Evolutionary conservation across 1,140 invertebrate species (phyloP).

Genomic region (Apis laboriosa): DNA sequence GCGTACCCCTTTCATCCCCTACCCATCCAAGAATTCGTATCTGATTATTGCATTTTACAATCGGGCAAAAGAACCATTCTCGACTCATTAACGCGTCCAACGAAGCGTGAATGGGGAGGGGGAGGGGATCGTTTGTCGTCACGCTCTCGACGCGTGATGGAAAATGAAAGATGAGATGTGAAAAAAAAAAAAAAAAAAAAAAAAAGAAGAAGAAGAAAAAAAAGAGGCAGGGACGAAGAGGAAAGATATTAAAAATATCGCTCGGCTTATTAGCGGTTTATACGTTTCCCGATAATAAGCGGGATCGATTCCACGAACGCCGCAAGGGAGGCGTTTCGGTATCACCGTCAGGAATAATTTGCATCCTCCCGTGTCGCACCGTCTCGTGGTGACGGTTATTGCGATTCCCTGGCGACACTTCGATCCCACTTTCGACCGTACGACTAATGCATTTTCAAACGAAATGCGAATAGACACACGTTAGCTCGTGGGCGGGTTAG

Average conservation of each 20-base stretch:
- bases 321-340: conserved; percentile 21
- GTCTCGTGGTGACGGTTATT: conserved; percentile 31
- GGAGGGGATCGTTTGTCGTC: neutral
- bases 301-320: neutral
- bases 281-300: conserved; percentile 15
- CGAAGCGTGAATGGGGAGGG: neutral
- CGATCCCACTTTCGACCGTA: conserved; percentile 13
- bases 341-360: conserved; percentile 41
- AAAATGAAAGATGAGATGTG: neutral
- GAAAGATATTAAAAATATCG: conserved; percentile 17
- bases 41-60: conserved; percentile 29
- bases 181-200: neutral
- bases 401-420: conserved; percentile 36
- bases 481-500: neutral
- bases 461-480: neutral
- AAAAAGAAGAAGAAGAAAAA: neutral
- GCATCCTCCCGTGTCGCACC: conserved; percentile 37
- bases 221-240: neutral
- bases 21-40: conserved; percentile 10
- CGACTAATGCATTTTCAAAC: conserved; percentile 30
- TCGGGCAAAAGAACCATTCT: conserved; percentile 8
- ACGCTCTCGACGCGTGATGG: neutral
- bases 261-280: conserved; percentile 31
- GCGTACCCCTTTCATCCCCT: neutral
- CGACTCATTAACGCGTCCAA: conserved; percentile 11